Evolutionary conservation across 2,888 invertebrate species (phyloP).

Genomic region (Ophraella communa): DNA sequence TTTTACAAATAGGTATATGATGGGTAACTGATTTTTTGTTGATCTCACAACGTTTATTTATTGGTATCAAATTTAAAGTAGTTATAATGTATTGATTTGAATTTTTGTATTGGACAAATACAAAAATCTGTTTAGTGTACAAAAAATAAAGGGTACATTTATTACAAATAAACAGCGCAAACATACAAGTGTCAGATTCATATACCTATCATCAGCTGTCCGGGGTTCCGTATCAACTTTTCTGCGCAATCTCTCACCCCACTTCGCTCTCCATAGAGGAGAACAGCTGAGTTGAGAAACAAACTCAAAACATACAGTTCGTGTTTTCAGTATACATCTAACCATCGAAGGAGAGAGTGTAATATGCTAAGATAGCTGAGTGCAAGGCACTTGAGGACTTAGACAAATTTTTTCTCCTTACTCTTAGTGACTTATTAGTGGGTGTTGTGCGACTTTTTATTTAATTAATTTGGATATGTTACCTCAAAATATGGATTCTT

Average conservation of each 20-base stretch:
- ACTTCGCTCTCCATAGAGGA: constrained; percentile 47
- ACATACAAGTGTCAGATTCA: constrained; percentile 39
- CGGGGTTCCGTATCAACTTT: constrained; percentile 27
- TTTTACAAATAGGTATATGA: not conserved
- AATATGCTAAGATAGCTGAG: constrained; percentile 56
- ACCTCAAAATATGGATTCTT: constrained; percentile 67
- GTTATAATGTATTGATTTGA: not conserved
- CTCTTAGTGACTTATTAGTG: constrained; percentile 35
- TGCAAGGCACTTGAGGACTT: constrained; percentile 55
- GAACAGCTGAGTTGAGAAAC: constrained; percentile 60
- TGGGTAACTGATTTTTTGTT: not conserved
- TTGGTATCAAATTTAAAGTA: too few relatives aligned
- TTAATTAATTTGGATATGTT: constrained; percentile 65
- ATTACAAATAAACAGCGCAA: constrained; percentile 1
- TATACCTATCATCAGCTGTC: constrained; percentile 53
- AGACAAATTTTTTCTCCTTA: constrained; percentile 46
- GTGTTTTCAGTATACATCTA: constrained; percentile 67
- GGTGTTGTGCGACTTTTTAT: constrained; percentile 26
- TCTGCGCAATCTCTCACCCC: constrained; percentile 52
- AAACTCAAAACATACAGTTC: constrained; percentile 61
- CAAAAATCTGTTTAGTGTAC: not conserved
- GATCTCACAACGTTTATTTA: not conserved
- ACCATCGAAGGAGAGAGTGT: constrained; percentile 56
- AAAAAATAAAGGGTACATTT: not conserved
- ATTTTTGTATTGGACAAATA: not conserved